Percentiles rank a stretch among this genome's conserved stretches.
Conservation (phyloP, 2,888 invertebrate genomes). For the Harmothoe impar region DNA sequence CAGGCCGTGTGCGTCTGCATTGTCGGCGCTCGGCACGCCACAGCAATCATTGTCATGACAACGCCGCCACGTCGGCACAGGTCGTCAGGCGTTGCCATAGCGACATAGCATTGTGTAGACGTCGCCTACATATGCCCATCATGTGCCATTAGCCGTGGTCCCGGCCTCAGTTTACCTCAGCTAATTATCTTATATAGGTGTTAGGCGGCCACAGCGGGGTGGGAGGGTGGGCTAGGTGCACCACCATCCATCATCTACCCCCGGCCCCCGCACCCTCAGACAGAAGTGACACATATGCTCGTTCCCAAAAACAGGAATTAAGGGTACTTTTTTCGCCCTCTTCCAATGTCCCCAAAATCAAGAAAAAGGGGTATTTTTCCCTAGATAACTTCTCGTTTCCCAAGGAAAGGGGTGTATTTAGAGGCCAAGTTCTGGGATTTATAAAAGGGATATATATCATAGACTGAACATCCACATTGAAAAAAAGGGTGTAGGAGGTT, state of each 20-base stretch:
- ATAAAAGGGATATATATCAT: too few relatives aligned
- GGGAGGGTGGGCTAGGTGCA: neutral
- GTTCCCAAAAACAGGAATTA: too few relatives aligned
- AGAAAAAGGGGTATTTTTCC: too few relatives aligned
- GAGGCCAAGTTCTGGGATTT: too few relatives aligned
- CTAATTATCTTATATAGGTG: constrained; percentile 45
- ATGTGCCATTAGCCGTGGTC: neutral
- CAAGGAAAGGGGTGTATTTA: too few relatives aligned
- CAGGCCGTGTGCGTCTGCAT: too few relatives aligned
- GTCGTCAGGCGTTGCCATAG: neutral
- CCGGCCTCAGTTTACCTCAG: neutral
- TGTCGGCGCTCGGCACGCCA: constrained; percentile 13
- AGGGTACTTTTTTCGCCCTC: too few relatives aligned
- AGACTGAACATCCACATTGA: too few relatives aligned
- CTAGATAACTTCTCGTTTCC: too few relatives aligned
- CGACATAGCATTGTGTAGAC: neutral
- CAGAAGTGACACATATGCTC: too few relatives aligned
- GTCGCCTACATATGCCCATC: constrained; percentile 8
- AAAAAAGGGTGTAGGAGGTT: too few relatives aligned
- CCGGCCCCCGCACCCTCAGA: neutral
- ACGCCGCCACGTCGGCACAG: neutral
- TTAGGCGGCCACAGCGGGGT: neutral
- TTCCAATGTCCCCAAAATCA: too few relatives aligned
- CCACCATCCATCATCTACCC: neutral
- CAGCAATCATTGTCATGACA: constrained; percentile 20